phyloP scores from a whole-genome alignment of 2,797 vertebrate genomes.

The Pipistrellus nathusii region DNA sequence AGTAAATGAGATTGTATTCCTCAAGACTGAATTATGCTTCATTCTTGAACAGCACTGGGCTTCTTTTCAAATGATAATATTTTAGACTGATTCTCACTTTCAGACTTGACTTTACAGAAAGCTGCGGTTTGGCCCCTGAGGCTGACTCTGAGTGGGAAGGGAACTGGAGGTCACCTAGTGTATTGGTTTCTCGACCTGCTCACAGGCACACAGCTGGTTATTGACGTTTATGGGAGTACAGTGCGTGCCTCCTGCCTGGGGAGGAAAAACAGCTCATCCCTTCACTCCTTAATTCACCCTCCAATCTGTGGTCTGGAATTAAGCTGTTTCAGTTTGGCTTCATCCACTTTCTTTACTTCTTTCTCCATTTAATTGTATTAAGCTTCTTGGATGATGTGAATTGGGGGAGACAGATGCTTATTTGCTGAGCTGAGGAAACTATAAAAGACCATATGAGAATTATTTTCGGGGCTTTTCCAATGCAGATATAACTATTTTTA shows the following conservation, averaged over 20 bases:
- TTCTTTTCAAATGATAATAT: slow-evolving; percentile 17
- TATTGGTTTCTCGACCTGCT: neutral
- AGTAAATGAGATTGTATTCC: slow-evolving; percentile 16
- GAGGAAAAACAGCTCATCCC: neutral
- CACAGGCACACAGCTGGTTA: neutral
- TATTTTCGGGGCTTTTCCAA: slow-evolving; percentile 32
- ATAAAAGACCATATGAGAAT: slow-evolving; percentile 2
- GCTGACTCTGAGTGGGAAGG: neutral
- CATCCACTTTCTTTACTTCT: slow-evolving; percentile 34
- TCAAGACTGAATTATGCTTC: neutral
- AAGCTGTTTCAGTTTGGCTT: neutral
- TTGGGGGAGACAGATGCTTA: neutral
- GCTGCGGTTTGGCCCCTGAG: neutral
- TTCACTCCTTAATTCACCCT: neutral
- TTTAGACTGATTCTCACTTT: neutral
- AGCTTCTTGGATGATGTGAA: slow-evolving; percentile 2
- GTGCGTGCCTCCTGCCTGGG: neutral
- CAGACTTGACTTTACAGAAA: neutral
- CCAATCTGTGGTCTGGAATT: neutral
- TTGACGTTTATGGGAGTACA: neutral
- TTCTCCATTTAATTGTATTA: neutral
- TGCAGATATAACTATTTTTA: slow-evolving; percentile 19
- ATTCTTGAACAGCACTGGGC: slow-evolving; percentile 37
- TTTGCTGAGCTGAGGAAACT: neutral
- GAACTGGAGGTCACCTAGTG: neutral